Base-by-base conservation (phyloP, 2,888 invertebrate genomes). In the Thereva nobilitata region DNA sequence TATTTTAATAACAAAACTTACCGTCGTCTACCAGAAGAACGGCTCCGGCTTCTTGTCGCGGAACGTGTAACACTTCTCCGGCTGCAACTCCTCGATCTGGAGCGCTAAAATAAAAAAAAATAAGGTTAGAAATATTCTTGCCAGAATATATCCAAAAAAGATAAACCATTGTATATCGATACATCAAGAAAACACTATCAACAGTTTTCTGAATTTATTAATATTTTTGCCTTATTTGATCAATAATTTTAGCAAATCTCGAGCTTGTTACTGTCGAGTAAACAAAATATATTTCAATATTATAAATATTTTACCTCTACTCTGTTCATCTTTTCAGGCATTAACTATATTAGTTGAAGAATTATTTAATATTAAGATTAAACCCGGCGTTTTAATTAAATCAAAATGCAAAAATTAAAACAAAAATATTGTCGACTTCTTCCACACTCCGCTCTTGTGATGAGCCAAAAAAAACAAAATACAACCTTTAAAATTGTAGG, bases 261-360 rank as follows among this genome's bases (percentile, higher is more conserved):
- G 23, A 2, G 23, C 2, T 37, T 59, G 45, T 47, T 59, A 5
- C 12, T 35, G 2, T n/a, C 10, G 6, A 59, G 45, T 59, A 47
- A 47, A 47, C 47, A 47, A 49, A 7, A 42, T 42, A 1, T 42
- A 42, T 42, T 42, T 42, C 9, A 8, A 34, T 49, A 42, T 40
- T 9, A 6, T 7, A 12, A 44, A 61, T 41, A 59, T 73, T 74
- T 72, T 71, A 78, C 77, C 76, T 77, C 77, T 73, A 76, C 74
- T 71, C 76, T 76, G 70, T 76, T 77, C 78, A 78, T 77, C 52
- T 52, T 57, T 38, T 66, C 66, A 44, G 56, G 66, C 66, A 66
- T 66, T 37, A 64, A 64, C 42, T 35, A 12, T 45, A 41, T 52
- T 41, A 34, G 10, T 63, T 41, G 9, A 23, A 23, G 23, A 23